A percentile compares a stretch with the other conserved stretches of the same genome.
Evolutionary conservation across 2,113 vertebrate genomes (phyloP).

Genomic region (Muntiacus reevesi): DNA sequence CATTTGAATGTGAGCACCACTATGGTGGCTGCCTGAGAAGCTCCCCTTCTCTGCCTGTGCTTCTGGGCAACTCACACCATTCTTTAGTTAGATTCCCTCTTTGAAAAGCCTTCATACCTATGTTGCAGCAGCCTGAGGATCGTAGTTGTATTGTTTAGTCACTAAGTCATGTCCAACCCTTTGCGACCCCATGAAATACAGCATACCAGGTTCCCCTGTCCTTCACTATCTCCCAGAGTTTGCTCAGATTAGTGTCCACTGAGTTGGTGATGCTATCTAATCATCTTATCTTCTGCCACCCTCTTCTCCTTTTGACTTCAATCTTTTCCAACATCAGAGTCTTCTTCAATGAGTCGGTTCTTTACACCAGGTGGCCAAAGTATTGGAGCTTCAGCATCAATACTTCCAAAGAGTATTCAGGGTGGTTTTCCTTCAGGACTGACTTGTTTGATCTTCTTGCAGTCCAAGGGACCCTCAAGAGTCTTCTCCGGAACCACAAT

Average conservation of each 20-base stretch:
- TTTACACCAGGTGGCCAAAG: neutral
- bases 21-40: neutral
- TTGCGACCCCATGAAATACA: neutral
- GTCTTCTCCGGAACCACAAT: neutral
- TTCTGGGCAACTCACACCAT: neutral
- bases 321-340: neutral
- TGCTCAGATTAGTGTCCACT: neutral
- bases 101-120: neutral
- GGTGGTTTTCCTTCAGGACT: neutral
- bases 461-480: neutral
- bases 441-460: neutral
- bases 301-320: neutral
- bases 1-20: neutral
- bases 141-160: slow-evolving; percentile 16
- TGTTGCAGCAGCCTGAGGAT: slow-evolving; percentile 73
- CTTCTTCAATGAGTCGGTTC: neutral
- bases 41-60: fast-evolving
- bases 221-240: neutral
- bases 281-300: neutral
- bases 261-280: neutral
- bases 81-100: neutral
- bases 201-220: neutral
- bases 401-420: neutral
- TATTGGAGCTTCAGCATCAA: neutral
- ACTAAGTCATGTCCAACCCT: neutral